Evolutionary conservation across 2,113 vertebrate species (phyloP).

Genomic region (Craseonycteris thonglongyai): DNA sequence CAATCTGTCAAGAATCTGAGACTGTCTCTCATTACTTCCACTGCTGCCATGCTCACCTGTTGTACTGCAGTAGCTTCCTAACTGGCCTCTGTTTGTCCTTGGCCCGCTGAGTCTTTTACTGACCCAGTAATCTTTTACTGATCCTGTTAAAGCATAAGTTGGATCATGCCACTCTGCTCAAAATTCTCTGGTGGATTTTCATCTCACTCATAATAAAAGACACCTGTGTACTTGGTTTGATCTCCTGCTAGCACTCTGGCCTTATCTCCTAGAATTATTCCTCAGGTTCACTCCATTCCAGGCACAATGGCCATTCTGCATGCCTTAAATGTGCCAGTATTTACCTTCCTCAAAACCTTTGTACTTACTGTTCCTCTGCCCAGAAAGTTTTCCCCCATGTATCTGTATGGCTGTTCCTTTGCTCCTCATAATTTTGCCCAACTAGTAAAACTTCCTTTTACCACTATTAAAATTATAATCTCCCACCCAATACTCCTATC

Average conservation of each 20-base stretch:
- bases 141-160: neutral
- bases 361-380: neutral
- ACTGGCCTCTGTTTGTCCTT: neutral
- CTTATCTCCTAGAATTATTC: neutral
- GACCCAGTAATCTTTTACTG: neutral
- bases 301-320: neutral
- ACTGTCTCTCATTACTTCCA: neutral
- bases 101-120: neutral
- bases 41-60: neutral
- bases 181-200: neutral
- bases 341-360: neutral
- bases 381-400: neutral
- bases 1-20: neutral
- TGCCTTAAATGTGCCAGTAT: neutral
- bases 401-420: neutral
- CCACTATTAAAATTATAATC: neutral
- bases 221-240: neutral
- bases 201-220: neutral
- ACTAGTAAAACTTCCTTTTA: neutral
- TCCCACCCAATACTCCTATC: neutral
- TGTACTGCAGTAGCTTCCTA: accelerated
- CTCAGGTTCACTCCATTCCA: neutral
- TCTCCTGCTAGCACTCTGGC: neutral
- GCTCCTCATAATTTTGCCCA: neutral
- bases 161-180: neutral